Percentiles rank a stretch among this genome's conserved stretches.
Evolutionary conservation across 2,888 invertebrate genomes (phyloP).

Genomic region (Adelognathus sp.): DNA sequence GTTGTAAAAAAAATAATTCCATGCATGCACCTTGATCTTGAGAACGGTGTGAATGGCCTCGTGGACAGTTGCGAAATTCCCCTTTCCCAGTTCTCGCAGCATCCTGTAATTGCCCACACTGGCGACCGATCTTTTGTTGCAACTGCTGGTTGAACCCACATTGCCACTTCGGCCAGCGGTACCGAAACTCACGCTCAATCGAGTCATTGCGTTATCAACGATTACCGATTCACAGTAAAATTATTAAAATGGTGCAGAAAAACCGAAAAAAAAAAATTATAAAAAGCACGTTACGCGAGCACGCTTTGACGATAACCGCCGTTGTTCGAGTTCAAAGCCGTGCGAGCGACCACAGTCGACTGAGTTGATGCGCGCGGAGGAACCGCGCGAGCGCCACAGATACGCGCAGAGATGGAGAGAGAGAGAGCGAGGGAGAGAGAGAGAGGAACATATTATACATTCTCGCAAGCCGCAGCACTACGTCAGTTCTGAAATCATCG

Average conservation of each 20-base stretch:
- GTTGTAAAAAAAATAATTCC: too few species aligned
- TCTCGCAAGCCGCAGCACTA: too few species aligned
- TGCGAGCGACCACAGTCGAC: conserved; percentile 51
- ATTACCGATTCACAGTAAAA: conserved; percentile 3
- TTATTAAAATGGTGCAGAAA: neutral
- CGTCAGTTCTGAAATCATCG: conserved; percentile 58
- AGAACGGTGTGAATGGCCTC: conserved; percentile 87
- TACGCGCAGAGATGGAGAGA: conserved; percentile 32
- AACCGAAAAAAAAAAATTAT: neutral
- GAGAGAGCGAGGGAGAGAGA: neutral
- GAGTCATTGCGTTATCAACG: conserved; percentile 55
- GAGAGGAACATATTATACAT: too few species aligned
- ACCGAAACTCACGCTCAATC: conserved; percentile 42
- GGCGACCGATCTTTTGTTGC: conserved; percentile 79
- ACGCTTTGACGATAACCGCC: neutral
- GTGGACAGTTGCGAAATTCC: conserved; percentile 89
- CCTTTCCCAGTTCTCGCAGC: conserved; percentile 88
- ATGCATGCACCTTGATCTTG: conserved; percentile 88
- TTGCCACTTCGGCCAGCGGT: conserved; percentile 65
- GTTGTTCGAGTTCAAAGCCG: conserved; percentile 35
- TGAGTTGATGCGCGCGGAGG: conserved; percentile 25
- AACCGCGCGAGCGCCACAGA: neutral
- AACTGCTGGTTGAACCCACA: conserved; percentile 24
- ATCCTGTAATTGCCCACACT: conserved; percentile 88
- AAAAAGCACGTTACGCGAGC: neutral